Percentiles rank a stretch among this genome's conserved stretches.
Evolutionary conservation across 1,140 invertebrate species (phyloP).

Genomic region (Hetaerina americana): DNA sequence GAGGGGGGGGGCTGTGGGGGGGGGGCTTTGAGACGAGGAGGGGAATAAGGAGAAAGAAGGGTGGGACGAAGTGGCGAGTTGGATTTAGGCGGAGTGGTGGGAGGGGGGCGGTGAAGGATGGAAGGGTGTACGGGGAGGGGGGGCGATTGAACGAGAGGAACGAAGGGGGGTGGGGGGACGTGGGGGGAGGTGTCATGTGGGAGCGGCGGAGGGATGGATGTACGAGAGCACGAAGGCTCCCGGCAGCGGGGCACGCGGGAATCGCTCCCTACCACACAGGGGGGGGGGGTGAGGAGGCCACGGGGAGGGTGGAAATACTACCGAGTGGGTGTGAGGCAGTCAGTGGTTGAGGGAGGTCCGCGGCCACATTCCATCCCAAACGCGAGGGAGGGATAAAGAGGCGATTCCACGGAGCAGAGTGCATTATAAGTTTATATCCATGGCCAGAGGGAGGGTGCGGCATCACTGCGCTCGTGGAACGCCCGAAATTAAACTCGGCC

Average conservation of each 20-base stretch:
- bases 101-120: background rate
- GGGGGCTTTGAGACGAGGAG: background rate
- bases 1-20: background rate
- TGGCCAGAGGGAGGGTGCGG: background rate
- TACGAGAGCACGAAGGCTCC: too few species aligned
- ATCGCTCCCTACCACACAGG: too few species aligned
- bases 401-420: background rate
- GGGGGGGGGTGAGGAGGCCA: too few species aligned
- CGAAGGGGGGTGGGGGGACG: too few species aligned
- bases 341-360: background rate
- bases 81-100: background rate
- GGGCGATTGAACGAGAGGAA: too few species aligned
- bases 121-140: background rate
- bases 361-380: background rate
- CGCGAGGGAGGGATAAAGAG: too few species aligned
- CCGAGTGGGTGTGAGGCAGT: too few species aligned
- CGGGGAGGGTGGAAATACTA: too few species aligned
- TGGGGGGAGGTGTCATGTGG: too few species aligned
- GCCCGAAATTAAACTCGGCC: background rate
- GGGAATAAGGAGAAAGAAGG: background rate
- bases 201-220: too few species aligned
- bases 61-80: background rate
- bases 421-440: background rate
- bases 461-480: background rate
- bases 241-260: too few species aligned